These are phyloP conservation scores for Tangara arthus DNA, from an alignment of 2,797 vertebrate species.

Conservation along the genomic window DNA sequence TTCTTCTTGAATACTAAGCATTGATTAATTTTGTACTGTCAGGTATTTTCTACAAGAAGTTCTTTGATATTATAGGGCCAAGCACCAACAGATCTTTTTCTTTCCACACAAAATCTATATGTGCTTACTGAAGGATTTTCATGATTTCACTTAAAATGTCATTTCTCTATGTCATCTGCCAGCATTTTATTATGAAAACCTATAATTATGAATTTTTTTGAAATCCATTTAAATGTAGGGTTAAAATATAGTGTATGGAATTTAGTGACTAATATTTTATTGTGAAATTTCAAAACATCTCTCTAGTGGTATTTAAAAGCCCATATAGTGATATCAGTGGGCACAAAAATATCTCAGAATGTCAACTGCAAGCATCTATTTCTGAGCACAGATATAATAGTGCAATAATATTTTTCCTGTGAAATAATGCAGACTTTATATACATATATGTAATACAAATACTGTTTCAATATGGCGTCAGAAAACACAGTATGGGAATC, in stretches of 20 bases:
- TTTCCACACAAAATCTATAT: neutral
- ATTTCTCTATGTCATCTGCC: constrained; percentile 22
- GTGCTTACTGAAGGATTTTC: neutral
- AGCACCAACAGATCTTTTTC: neutral
- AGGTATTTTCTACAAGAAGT: neutral
- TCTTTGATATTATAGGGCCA: neutral
- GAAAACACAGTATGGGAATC: neutral
- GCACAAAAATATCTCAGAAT: neutral
- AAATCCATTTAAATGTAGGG: neutral
- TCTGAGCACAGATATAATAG: neutral
- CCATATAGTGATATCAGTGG: neutral
- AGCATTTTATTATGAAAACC: constrained; percentile 24
- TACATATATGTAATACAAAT: neutral
- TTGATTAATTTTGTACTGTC: neutral
- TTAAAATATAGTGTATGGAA: neutral
- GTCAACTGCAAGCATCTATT: neutral
- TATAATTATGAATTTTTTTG: neutral
- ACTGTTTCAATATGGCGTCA: neutral
- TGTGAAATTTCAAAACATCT: neutral
- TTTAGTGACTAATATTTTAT: neutral
- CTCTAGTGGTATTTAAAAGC: neutral
- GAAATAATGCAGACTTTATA: neutral
- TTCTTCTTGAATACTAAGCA: neutral
- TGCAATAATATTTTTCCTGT: neutral
- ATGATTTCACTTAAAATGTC: constrained; percentile 19